These are phyloP conservation scores for Doryteuthis pealeii DNA, from an alignment of 1,140 invertebrate species.

Conservation along the genomic window DNA sequence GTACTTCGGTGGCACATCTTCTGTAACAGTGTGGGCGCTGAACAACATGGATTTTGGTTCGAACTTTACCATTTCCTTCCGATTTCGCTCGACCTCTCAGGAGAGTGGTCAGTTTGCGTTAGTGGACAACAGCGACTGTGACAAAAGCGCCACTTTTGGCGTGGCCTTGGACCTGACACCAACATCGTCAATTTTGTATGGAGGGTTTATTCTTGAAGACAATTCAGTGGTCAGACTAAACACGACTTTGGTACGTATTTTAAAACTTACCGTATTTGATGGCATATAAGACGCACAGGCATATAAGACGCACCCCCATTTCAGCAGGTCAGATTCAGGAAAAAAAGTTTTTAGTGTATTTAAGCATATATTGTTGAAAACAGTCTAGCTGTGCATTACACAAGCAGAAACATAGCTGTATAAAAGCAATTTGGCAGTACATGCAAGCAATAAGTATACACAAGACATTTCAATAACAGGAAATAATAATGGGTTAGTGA, in stretches of 20 bases:
- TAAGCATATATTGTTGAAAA: too few relatives aligned
- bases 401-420: too few relatives aligned
- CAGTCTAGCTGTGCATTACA: too few relatives aligned
- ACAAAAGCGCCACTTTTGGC: conserved; percentile 31
- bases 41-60: conserved; percentile 32
- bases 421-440: too few relatives aligned
- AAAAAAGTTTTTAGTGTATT: too few relatives aligned
- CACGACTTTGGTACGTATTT: neutral
- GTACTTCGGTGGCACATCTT: conserved; percentile 20
- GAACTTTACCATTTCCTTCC: conserved; percentile 30
- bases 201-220: conserved; percentile 28
- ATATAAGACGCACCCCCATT: too few relatives aligned
- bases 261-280: too few relatives aligned
- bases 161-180: conserved; percentile 16
- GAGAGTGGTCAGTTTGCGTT: conserved; percentile 16
- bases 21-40: conserved; percentile 26
- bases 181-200: conserved; percentile 20
- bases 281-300: too few relatives aligned
- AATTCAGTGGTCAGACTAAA: conserved; percentile 18
- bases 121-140: conserved; percentile 33
- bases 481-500: too few relatives aligned
- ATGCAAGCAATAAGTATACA: too few relatives aligned
- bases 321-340: too few relatives aligned
- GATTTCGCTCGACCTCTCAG: conserved; percentile 17
- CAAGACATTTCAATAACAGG: too few relatives aligned